Conservation (phyloP, 2,888 invertebrate genomes). For the Phymatocera aterrima region DNA sequence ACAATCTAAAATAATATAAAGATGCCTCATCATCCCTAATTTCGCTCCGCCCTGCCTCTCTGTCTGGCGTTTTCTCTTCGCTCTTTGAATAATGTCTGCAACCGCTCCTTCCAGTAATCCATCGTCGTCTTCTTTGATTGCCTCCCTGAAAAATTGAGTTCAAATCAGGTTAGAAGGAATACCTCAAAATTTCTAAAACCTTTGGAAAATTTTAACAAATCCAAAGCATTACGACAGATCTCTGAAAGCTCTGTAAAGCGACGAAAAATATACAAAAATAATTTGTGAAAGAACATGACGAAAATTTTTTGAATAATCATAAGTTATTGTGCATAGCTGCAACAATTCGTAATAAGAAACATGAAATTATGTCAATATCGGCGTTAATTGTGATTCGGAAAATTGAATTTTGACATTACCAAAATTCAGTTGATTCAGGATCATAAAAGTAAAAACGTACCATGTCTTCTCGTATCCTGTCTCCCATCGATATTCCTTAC, state of each 20-base stretch:
- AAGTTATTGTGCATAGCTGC: too few species aligned
- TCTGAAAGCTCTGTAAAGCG: too few species aligned
- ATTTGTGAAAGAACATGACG: too few species aligned
- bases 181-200: background rate
- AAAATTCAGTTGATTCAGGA: background rate
- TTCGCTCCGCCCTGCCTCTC: conserved; percentile 87
- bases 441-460: conserved; percentile 76
- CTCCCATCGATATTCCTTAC: conserved; percentile 95
- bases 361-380: too few species aligned
- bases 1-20: conserved; percentile 93
- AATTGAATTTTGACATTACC: background rate
- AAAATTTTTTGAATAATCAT: too few species aligned
- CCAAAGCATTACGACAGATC: too few species aligned
- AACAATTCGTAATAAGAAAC: too few species aligned
- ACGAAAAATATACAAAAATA: too few species aligned
- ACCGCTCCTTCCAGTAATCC: conserved; percentile 94
- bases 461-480: conserved; percentile 97
- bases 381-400: background rate
- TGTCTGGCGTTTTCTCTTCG: conserved; percentile 86
- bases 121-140: conserved; percentile 96
- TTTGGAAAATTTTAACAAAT: background rate
- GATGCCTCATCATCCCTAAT: conserved; percentile 98
- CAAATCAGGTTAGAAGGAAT: background rate
- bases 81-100: conserved; percentile 93
- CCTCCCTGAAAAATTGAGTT: conserved; percentile 82